Conservation (phyloP, 1,140 invertebrate genomes). For the Magallana angulata region DNA sequence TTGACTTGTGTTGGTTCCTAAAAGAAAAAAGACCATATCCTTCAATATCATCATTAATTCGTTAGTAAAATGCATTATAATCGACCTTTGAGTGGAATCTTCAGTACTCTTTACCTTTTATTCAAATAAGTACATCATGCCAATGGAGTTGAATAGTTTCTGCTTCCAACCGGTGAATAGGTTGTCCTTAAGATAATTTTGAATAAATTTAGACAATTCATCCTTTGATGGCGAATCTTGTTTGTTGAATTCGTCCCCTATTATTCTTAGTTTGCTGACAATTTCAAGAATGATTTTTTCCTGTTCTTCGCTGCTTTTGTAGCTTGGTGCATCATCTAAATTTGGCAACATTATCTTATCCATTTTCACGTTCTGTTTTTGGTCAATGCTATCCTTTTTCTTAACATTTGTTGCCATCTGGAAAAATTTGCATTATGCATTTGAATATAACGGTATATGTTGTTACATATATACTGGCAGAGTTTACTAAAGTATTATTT, state of each 20-base stretch:
- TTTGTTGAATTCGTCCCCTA: constrained; percentile 18
- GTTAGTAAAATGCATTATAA: no score
- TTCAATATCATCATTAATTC: no score
- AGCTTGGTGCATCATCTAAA: background rate
- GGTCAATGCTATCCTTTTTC: background rate
- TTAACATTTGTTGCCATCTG: background rate
- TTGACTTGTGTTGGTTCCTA: no score
- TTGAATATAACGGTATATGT: no score
- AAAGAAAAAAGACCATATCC: no score
- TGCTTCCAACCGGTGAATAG: background rate
- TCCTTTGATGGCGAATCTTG: background rate
- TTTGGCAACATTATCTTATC: background rate
- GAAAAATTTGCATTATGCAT: no score
- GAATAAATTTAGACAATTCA: background rate
- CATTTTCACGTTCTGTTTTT: background rate
- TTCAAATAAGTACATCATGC: background rate
- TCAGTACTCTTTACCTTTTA: background rate
- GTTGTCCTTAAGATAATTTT: background rate
- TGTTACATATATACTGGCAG: background rate
- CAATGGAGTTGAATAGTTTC: background rate
- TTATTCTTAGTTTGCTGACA: background rate
- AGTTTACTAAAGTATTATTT: background rate
- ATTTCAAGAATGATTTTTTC: background rate
- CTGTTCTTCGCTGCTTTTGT: background rate
- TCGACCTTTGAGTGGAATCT: no score